These are phyloP conservation scores for Triplophysa tibetana DNA, from an alignment of 2,113 vertebrate species.

Conservation along the genomic window DNA sequence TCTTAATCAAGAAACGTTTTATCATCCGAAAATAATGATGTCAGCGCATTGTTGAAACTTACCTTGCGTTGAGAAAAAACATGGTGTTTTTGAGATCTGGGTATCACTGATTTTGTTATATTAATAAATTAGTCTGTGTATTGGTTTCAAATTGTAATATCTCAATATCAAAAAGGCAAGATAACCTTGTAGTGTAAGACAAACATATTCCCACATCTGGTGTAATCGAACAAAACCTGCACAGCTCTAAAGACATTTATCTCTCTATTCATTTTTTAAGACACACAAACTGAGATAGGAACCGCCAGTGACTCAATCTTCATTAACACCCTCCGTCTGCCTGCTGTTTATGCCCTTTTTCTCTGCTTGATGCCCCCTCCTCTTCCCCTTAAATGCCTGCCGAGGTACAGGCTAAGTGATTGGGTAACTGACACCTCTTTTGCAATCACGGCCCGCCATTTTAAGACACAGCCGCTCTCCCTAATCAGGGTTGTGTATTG, in stretches of 20 bases:
- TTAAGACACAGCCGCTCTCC: constrained; percentile 1
- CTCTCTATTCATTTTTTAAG: background rate
- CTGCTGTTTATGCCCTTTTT: constrained; percentile 35
- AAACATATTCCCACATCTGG: background rate
- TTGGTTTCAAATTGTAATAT: no score
- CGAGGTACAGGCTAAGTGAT: constrained; percentile 43
- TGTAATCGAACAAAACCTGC: background rate
- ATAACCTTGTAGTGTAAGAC: background rate
- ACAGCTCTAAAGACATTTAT: constrained; percentile 11
- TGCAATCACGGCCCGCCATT: constrained; percentile 35
- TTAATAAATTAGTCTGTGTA: background rate
- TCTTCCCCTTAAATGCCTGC: constrained; percentile 25
- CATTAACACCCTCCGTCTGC: constrained; percentile 31
- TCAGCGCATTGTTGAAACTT: background rate
- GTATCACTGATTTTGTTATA: background rate
- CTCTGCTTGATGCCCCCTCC: constrained; percentile 12
- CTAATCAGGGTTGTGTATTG: constrained; percentile 37
- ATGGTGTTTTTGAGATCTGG: background rate
- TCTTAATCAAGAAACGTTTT: constrained; percentile 25
- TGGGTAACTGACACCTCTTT: constrained; percentile 41
- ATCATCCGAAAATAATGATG: constrained; percentile 1
- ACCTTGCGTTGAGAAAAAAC: no score
- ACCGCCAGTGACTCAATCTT: constrained; percentile 31
- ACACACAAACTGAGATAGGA: background rate
- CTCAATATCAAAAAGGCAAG: no score